phyloP scores from a whole-genome alignment of 1,140 invertebrate genomes.

The Drosophila lini region DNA sequence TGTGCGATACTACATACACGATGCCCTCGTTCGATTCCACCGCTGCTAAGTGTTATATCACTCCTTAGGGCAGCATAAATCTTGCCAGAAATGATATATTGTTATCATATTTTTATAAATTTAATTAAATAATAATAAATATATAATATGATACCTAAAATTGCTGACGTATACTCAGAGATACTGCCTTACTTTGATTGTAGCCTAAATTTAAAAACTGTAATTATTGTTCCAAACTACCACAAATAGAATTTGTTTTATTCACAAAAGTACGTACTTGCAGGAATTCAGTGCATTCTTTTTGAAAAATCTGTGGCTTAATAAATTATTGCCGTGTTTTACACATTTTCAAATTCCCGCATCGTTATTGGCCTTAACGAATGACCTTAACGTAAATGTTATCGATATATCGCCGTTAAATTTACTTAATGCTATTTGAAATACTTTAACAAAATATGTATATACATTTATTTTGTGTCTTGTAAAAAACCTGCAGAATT shows the following conservation, averaged over 20 bases:
- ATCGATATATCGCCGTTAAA: conserved; percentile 1
- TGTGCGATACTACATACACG: conserved; percentile 53
- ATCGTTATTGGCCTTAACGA: neutral
- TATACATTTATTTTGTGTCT: neutral
- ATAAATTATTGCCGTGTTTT: neutral
- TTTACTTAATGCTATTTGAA: neutral
- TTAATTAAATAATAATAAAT: no score
- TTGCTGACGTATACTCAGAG: neutral
- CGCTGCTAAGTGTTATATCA: conserved; percentile 30
- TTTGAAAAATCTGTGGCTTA: neutral
- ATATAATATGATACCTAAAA: neutral
- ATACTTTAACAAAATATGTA: no score
- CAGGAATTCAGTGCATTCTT: neutral
- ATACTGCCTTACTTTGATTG: neutral
- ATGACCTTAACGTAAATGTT: neutral
- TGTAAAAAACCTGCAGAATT: neutral
- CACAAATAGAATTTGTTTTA: neutral
- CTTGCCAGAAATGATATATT: neutral
- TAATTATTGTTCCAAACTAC: neutral
- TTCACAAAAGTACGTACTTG: neutral
- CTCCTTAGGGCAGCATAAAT: conserved; percentile 9
- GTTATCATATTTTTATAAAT: neutral
- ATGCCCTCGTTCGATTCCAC: conserved; percentile 24
- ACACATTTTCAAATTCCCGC: neutral
- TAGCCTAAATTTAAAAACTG: neutral